Evolutionary conservation across 2,797 vertebrate genomes (phyloP), one percentile per base, ranked within the genome.

Genomic region (Dicrostonyx torquatus): DNA sequence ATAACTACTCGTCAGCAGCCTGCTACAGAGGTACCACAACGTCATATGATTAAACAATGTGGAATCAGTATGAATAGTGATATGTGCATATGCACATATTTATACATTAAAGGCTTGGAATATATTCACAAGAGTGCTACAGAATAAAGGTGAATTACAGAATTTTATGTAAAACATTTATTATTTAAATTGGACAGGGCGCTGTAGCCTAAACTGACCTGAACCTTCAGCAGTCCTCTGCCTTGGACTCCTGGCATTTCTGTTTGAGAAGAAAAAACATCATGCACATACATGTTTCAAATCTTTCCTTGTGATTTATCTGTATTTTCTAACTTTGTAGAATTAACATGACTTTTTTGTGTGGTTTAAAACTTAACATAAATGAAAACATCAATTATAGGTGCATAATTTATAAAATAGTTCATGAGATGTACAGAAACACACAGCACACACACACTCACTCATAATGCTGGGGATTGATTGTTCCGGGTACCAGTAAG

Each of bases 361-460:
- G 29, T 53, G 40, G 86, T 73, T 92, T 64, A 70, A 90, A 87
- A 50, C 90, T 60, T 86, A 85, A 70, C 29, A 70, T 85, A 40
- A 87, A 60, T 10, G 26, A 43, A 72, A 40, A 48, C 50, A 43
- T 31, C 6, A 53, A 50, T 24, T 82, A 9, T 40, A 95, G 3
- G 62, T 48, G 31, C 43, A 86, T 87, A 84, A 70, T 66, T 58
- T 60, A 8, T 86, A 58, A 50, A 62, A 87, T 79, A 60, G 22
- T 26, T 93, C 26, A 29, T 70, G 72, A 64, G 18, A 40, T 72
- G 1, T 17, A 2, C 26, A 22, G 20, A 14, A 22, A 40, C 15
- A 45, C 26, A 55, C 76, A 78, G 31, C 24, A 48, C 75, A 13
- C 34, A 17, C 24, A 62, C 6, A 29, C 10, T 83, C 45, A 58